Evolutionary conservation across 2,113 vertebrate genomes (phyloP).

Genomic region (Dicentrarchus labrax): DNA sequence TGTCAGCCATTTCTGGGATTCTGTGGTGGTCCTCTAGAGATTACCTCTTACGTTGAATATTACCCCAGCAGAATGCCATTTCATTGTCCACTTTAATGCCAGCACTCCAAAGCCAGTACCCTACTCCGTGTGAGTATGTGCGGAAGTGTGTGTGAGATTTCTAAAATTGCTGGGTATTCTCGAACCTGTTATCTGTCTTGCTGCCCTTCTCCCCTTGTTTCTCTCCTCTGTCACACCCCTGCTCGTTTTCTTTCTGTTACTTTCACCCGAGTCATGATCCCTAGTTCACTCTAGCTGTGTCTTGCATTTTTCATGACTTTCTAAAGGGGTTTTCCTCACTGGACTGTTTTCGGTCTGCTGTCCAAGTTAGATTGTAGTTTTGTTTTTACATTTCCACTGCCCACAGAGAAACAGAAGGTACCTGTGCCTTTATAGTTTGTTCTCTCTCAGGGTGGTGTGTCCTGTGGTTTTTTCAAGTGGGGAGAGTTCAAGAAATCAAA

Average conservation of each 20-base stretch:
- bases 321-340: background rate
- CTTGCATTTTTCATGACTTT: slow-evolving; percentile 21
- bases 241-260: slow-evolving; percentile 9
- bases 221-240: slow-evolving; percentile 12
- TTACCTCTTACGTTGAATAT: slow-evolving; percentile 9
- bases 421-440: background rate
- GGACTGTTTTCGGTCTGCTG: background rate
- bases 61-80: background rate
- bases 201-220: background rate
- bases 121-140: background rate
- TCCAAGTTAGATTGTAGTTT: slow-evolving; percentile 1
- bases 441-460: background rate
- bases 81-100: background rate
- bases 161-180: slow-evolving; percentile 34
- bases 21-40: slow-evolving; percentile 2
- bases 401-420: background rate
- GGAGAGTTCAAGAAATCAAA: background rate
- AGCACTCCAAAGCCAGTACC: slow-evolving; percentile 5
- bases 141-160: slow-evolving; percentile 4
- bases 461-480: background rate
- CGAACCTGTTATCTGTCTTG: slow-evolving; percentile 3
- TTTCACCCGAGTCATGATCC: background rate
- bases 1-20: background rate
- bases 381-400: background rate
- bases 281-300: background rate